A percentile compares a stretch with the other conserved stretches of the same genome.
Conservation (phyloP, 2,888 invertebrate species). For the Cheilosia scutellata region DNA sequence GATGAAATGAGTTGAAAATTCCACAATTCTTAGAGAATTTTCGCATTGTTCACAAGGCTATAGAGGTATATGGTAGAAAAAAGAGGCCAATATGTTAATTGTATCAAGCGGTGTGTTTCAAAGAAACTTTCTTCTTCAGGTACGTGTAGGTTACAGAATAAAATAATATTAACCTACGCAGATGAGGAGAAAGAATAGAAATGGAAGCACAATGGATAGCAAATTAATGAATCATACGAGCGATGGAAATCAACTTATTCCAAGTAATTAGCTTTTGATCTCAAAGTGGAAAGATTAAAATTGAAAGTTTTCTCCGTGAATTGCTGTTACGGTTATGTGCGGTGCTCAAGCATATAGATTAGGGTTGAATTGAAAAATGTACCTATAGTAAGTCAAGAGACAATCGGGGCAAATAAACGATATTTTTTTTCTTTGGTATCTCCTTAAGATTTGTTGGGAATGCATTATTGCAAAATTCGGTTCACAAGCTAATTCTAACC, state of each 20-base stretch:
- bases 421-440: too few relatives aligned
- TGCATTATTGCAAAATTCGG: too few relatives aligned
- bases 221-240: slow-evolving; percentile 46
- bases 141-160: slow-evolving; percentile 18
- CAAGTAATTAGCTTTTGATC: slow-evolving; percentile 54
- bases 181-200: slow-evolving; percentile 12
- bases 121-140: slow-evolving; percentile 56
- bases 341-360: neutral
- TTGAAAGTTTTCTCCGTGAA: slow-evolving; percentile 31
- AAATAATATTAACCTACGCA: slow-evolving; percentile 37
- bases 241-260: slow-evolving; percentile 52
- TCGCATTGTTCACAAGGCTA: slow-evolving; percentile 18
- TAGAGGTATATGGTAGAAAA: neutral
- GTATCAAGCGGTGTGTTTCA: slow-evolving; percentile 37
- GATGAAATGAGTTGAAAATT: slow-evolving; percentile 24
- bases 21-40: slow-evolving; percentile 10
- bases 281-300: slow-evolving; percentile 33
- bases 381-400: too few relatives aligned
- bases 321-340: neutral
- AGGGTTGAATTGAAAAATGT: too few relatives aligned
- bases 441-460: too few relatives aligned
- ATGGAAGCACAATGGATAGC: slow-evolving; percentile 16
- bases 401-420: too few relatives aligned
- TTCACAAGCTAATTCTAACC: too few relatives aligned
- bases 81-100: slow-evolving; percentile 54